phyloP scores from a whole-genome alignment of 2,113 vertebrate species.

The Ophiodon elongatus region DNA sequence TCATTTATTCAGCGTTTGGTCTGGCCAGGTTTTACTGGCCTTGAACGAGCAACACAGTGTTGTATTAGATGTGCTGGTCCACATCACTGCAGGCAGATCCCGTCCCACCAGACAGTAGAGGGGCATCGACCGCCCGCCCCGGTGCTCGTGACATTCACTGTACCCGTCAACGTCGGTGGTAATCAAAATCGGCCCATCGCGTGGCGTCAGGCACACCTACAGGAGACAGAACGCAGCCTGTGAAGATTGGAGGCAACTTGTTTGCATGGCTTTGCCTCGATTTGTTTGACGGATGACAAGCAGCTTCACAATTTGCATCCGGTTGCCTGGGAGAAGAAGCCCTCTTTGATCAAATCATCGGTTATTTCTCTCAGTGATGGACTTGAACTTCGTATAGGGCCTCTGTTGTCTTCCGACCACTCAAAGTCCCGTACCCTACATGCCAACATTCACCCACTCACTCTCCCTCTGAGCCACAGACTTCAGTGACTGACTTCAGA shows the following conservation, averaged over 20 bases:
- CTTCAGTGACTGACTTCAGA: neutral
- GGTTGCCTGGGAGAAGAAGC: constrained; percentile 41
- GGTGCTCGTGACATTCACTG: neutral
- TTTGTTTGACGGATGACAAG: constrained; percentile 80
- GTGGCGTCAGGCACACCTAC: neutral
- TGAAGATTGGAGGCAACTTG: constrained; percentile 21
- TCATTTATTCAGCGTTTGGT: neutral
- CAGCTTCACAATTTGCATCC: constrained; percentile 78
- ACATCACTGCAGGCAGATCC: neutral
- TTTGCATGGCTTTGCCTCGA: constrained; percentile 80
- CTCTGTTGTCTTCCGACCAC: neutral
- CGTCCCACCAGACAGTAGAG: neutral
- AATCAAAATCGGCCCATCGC: neutral
- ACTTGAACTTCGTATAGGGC: neutral
- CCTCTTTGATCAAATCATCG: constrained; percentile 5
- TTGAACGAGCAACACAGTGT: neutral
- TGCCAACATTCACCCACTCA: neutral
- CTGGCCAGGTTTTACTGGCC: neutral
- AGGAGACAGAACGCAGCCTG: constrained; percentile 1
- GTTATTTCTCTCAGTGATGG: constrained; percentile 12
- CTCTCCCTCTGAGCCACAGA: neutral
- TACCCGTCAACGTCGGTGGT: neutral
- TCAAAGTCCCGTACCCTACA: too few relatives aligned
- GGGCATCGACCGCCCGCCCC: neutral
- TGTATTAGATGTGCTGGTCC: neutral